Percentiles rank a stretch among this genome's conserved stretches.
phyloP scores from a whole-genome alignment of 2,113 vertebrate genomes.

The Anolis sagrei region DNA sequence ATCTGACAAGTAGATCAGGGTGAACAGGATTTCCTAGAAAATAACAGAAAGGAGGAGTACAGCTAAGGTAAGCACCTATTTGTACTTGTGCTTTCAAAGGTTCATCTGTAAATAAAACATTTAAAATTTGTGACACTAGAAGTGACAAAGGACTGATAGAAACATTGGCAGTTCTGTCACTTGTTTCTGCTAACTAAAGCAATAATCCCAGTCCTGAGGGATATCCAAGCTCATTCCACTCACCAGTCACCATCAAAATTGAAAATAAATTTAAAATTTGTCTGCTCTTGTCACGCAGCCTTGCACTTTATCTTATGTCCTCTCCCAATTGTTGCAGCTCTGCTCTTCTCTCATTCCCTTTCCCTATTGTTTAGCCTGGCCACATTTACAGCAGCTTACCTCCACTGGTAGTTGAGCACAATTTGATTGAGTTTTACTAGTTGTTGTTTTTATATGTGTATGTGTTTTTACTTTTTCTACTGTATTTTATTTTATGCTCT shows the following conservation, averaged over 20 bases:
- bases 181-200: neutral
- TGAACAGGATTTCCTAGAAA: neutral
- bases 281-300: too few species aligned
- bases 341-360: too few species aligned
- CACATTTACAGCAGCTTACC: too few species aligned
- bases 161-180: neutral
- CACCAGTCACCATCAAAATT: too few species aligned
- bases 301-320: too few species aligned
- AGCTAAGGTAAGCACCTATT: rapidly evolving
- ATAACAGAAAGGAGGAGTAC: slow-evolving; percentile 10
- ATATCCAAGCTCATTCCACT: neutral
- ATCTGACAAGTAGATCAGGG: slow-evolving; percentile 13
- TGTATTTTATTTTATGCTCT: too few species aligned
- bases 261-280: neutral
- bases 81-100: rapidly evolving
- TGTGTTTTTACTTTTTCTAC: too few species aligned
- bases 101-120: neutral
- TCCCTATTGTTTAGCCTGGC: too few species aligned
- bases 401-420: too few species aligned
- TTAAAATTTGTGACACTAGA: rapidly evolving
- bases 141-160: neutral
- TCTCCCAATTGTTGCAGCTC: too few species aligned
- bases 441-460: too few species aligned
- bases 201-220: neutral
- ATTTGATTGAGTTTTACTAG: too few species aligned